Evolutionary conservation across 2,888 invertebrate species (phyloP).

Genomic region (Spisula solida): DNA sequence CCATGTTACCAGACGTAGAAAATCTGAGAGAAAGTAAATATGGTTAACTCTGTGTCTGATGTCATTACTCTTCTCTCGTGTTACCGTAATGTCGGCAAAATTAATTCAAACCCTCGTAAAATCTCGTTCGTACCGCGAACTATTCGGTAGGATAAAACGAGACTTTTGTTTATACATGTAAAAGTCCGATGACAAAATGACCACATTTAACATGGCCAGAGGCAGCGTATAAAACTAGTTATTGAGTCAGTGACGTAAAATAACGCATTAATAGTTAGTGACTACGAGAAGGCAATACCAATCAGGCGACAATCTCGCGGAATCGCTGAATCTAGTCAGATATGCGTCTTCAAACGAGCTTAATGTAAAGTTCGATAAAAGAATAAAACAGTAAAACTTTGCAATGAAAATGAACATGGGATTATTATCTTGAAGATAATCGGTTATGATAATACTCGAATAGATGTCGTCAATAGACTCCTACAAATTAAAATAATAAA

Average conservation of each 20-base stretch:
- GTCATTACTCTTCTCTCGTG: neutral
- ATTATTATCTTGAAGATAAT: neutral
- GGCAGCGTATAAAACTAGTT: neutral
- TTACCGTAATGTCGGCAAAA: neutral
- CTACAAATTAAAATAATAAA: constrained; percentile 21
- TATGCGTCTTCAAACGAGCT: neutral
- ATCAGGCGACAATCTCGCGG: neutral
- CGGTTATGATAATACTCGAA: neutral
- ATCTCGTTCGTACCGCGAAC: neutral
- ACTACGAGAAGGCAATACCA: neutral
- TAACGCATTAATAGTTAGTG: constrained; percentile 7
- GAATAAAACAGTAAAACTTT: neutral
- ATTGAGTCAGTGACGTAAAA: neutral
- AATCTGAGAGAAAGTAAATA: neutral
- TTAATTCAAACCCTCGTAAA: neutral
- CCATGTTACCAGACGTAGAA: neutral
- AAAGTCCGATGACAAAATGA: neutral
- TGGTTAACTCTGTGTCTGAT: neutral
- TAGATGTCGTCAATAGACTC: neutral
- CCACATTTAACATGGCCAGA: neutral
- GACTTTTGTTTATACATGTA: neutral
- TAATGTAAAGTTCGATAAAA: neutral
- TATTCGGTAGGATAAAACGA: neutral
- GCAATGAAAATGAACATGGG: neutral
- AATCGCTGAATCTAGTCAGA: neutral